phyloP scores from a whole-genome alignment of 2,888 invertebrate genomes.

The Diarsia brunnea region DNA sequence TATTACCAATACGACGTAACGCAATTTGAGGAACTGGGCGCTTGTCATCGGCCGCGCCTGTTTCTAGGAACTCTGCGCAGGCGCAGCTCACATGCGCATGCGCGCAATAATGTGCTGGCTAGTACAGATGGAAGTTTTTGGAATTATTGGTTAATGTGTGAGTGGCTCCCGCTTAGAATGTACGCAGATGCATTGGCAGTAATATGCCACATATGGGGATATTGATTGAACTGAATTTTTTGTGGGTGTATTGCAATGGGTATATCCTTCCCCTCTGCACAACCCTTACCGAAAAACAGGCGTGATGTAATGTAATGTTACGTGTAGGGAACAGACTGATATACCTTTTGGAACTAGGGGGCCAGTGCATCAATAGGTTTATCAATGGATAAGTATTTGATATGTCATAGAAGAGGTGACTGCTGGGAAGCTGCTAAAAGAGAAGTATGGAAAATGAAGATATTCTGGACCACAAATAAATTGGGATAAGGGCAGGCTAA shows the following conservation, averaged over 20 bases:
- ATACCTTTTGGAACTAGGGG: neutral
- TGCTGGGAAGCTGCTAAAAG: neutral
- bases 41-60: constrained; percentile 44
- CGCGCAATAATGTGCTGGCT: constrained; percentile 50
- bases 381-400: neutral
- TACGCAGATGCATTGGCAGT: neutral
- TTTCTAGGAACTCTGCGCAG: constrained; percentile 65
- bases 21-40: constrained; percentile 58
- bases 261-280: neutral
- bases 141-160: constrained; percentile 34
- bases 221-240: neutral
- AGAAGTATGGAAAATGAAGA: neutral
- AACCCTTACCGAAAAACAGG: neutral
- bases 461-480: neutral
- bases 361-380: neutral
- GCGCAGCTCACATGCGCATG: constrained; percentile 55
- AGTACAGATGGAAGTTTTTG: constrained; percentile 45
- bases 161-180: constrained; percentile 11
- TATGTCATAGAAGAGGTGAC: neutral
- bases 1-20: constrained; percentile 55
- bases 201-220: neutral
- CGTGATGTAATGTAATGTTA: neutral
- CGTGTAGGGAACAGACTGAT: neutral
- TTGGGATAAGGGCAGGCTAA: neutral
- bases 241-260: neutral